Base-by-base conservation (phyloP, 2,888 invertebrate genomes). In the Terebella lapidaria region DNA sequence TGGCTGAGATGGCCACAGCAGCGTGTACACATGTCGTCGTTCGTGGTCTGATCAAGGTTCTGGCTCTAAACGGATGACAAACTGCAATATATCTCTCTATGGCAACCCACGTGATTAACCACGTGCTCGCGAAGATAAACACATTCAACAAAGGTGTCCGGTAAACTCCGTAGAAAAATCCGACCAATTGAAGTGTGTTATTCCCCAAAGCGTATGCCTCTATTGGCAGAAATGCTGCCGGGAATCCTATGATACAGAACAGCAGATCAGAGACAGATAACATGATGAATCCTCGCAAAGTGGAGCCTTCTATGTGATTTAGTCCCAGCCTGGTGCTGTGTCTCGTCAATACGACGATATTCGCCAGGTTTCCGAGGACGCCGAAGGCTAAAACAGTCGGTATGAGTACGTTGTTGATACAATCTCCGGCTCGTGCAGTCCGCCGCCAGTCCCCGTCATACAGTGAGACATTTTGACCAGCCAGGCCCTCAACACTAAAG, bases 231-330 rank as follows among this genome's bases (percentile, higher is more conserved):
- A 53, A 53, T 5, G 27, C 27, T 5, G 71, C 71, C 84, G 75
- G 88, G 87, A 42, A 88, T 86, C 73, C 76, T 58, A 72, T 69
- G 24, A 73, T 54, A 63, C 74, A 74, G 59, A 72, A 75, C 73
- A 88, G 81, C 54, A 90, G 83, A 42, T 90, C 89, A 20, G 89
- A 89, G 2, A 87, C 85, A n/a, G 90, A 89, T 74, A 90, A 86
- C 59, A 88, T 88, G 86, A 83, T 75, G 30, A 82, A 70, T 88
- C 80, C 90, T 76, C 89, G 86, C 78, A 90, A 90, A 46, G 90
- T 89, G 0, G 88, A 87, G 35, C 89, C 89, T 69, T 88, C 85
- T 86, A 90, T 87, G 70, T 88, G 88, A 63, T 87, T 85, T 65
- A 75, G 68, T 4, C 35, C 22, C n/a, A 27, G 74, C 73, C 57